Evolutionary conservation across 2,797 vertebrate genomes (phyloP), one percentile per base, ranked within the genome.

Genomic region (Eulemur rubriventer): DNA sequence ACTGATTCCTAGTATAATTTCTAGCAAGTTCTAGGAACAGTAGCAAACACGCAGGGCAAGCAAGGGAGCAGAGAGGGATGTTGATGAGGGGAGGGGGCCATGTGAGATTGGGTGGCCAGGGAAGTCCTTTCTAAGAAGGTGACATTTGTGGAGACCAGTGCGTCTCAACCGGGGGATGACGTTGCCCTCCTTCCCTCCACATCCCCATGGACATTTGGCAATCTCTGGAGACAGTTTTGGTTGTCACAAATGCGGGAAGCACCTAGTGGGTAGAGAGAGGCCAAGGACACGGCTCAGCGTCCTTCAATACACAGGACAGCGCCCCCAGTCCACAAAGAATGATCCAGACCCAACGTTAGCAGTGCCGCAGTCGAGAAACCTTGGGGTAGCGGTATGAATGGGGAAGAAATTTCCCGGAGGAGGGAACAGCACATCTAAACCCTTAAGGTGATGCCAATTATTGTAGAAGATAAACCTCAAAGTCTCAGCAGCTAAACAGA

Each of bases 231-330:
- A 9, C 9, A 1, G 4, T 59, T 79, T 59, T 43, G 67, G 35
- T 22, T 61, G 43, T 73, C 35, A 28, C 65, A 38, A 2, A 5
- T 41, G 4, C 7, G 6, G 20, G 11, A 57, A 8, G 6, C 13
- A 14, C 38, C 43, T 59, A 3, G 26, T 7, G 12, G 28, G 57
- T 7, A 28, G 52, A 52, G 55, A 38, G 46, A 43, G 61, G 28
- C 46, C n/a, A 1, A 7, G 48, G 70, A 28, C 43, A 8, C 16
- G 26, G 13, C 48, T 30, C 5, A 12, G 2, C 0, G 2, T 70
- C 67, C 10, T 20, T 1, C 2, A 43, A 0, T 7, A 14, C n/a
- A 13, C 16, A n/a, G 48, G 16, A n/a, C 18, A 2, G 3, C 6
- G 24, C 8, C 26, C 10, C 0, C 11, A 35, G 14, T 35, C 48